A percentile compares a stretch with the other conserved stretches of the same genome.
Conservation (phyloP, 1,140 invertebrate genomes). For the Octopus sinensis region DNA sequence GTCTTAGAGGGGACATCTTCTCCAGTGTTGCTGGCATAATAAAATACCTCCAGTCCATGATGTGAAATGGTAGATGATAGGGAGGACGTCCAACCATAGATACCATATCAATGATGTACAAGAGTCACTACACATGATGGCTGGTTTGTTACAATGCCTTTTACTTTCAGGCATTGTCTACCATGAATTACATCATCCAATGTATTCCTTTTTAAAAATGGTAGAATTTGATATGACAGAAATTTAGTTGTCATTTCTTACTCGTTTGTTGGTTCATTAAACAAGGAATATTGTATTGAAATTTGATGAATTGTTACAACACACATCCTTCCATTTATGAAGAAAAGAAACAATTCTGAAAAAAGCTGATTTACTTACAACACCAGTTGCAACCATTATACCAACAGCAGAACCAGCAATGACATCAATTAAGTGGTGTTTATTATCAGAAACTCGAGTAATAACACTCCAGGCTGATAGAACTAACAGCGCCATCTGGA, state of each 20-base stretch:
- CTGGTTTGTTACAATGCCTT: too few species aligned
- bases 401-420: conserved; percentile 66
- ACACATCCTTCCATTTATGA: background rate
- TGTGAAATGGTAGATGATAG: too few species aligned
- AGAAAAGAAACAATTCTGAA: background rate
- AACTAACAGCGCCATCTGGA: conserved; percentile 63
- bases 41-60: too few species aligned
- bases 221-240: background rate
- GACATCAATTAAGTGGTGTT: conserved; percentile 89
- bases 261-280: background rate
- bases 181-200: background rate
- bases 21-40: background rate
- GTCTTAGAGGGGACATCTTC: background rate
- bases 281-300: background rate
- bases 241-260: background rate
- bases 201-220: background rate
- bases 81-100: too few species aligned
- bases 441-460: conserved; percentile 86
- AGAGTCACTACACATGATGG: too few species aligned
- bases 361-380: conserved; percentile 26
- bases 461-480: conserved; percentile 59
- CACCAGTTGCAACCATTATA: conserved; percentile 60
- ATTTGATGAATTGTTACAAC: background rate
- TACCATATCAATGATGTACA: too few species aligned
- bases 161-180: too few species aligned